Evolutionary conservation across 2,113 vertebrate species (phyloP).

Genomic region (Spea multiplicata): DNA sequence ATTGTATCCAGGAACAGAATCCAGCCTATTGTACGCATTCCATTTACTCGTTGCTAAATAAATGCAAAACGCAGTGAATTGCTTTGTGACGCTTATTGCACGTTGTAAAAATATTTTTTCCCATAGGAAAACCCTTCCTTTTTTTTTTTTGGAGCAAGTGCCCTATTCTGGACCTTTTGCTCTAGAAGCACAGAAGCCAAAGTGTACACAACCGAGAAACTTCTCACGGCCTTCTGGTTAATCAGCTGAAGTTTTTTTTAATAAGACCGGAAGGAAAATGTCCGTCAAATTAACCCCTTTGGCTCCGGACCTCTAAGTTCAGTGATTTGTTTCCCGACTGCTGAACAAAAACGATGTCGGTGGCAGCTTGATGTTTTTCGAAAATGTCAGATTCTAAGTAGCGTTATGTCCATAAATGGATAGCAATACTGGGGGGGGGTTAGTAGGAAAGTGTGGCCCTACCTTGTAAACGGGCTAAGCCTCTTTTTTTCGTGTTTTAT

Average conservation of each 20-base stretch:
- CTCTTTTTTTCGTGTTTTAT: too few relatives aligned
- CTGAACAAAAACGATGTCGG: too few relatives aligned
- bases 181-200: background rate
- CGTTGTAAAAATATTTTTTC: background rate
- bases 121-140: constrained; percentile 29
- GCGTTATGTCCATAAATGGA: too few relatives aligned
- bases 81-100: constrained; percentile 6
- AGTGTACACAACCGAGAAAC: background rate
- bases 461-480: too few relatives aligned
- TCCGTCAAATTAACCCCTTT: background rate
- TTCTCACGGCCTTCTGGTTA: constrained; percentile 25
- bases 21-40: background rate
- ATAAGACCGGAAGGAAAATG: constrained; percentile 2
- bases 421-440: too few relatives aligned
- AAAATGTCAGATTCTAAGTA: too few relatives aligned
- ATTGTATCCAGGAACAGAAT: background rate
- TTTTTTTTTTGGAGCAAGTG: constrained; percentile 31
- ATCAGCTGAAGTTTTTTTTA: constrained; percentile 7
- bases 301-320: background rate
- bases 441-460: too few relatives aligned
- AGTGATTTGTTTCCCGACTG: too few relatives aligned
- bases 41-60: background rate
- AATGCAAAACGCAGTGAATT: background rate
- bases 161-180: constrained; percentile 2
- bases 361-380: too few relatives aligned